phyloP scores from a whole-genome alignment of 2,113 vertebrate genomes.

The Chauna torquata region DNA sequence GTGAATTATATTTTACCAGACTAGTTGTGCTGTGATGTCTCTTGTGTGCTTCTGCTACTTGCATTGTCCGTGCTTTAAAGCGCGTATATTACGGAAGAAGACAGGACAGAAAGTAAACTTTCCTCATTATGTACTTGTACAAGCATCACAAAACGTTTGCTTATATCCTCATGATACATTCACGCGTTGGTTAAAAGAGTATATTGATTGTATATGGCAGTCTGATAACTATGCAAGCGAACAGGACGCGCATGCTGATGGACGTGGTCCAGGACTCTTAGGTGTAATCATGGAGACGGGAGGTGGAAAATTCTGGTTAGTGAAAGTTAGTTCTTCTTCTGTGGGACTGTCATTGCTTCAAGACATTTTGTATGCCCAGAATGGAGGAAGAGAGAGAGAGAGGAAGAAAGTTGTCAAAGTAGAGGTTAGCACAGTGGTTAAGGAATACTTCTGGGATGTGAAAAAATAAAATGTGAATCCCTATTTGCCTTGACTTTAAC shows the following conservation, averaged over 20 bases:
- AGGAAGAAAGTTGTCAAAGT: background rate
- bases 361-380: background rate
- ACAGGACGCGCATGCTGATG: no score
- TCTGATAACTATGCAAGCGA: background rate
- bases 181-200: background rate
- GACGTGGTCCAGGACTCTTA: background rate
- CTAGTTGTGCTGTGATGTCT: background rate
- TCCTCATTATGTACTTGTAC: fast-evolving
- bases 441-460: background rate
- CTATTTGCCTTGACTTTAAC: background rate
- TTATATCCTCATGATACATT: background rate
- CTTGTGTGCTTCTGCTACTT: background rate
- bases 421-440: background rate
- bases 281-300: background rate
- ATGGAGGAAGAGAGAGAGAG: background rate
- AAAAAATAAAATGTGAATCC: background rate
- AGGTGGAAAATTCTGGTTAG: background rate
- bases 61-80: background rate
- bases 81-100: background rate
- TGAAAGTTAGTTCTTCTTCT: background rate
- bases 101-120: background rate
- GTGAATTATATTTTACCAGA: background rate
- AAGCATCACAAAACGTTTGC: background rate
- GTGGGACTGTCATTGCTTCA: background rate
- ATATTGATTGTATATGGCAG: background rate